These are phyloP conservation scores for Peromyscus californicus DNA, from an alignment of 2,113 vertebrate species.

Conservation along the genomic window DNA sequence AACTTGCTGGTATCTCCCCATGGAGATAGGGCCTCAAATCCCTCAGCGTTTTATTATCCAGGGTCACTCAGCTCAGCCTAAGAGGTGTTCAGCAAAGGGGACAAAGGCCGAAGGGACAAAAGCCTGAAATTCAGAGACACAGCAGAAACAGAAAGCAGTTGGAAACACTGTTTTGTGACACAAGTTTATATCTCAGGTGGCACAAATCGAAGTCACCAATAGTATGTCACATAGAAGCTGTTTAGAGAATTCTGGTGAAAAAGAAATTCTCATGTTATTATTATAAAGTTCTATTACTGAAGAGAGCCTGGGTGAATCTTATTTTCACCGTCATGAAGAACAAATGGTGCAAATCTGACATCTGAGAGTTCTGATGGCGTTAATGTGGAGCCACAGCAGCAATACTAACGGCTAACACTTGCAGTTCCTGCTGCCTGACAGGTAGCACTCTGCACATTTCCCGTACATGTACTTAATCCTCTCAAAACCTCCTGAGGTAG, in stretches of 20 bases:
- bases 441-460: rapidly evolving
- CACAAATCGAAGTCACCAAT: not conserved
- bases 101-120: not conserved
- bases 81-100: not conserved
- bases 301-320: not conserved
- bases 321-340: rapidly evolving
- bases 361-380: not conserved
- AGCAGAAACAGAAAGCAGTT: not conserved
- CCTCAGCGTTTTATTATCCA: not conserved
- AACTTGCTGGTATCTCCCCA: not conserved
- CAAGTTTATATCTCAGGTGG: not conserved
- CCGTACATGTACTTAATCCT: rapidly evolving
- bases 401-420: not conserved
- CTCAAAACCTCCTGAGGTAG: not conserved
- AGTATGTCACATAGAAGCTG: not conserved
- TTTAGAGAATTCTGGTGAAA: not conserved
- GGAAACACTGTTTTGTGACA: too few relatives aligned
- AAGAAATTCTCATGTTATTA: too few relatives aligned
- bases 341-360: not conserved
- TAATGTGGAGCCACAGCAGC: not conserved
- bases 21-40: not conserved
- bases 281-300: not conserved
- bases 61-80: not conserved
- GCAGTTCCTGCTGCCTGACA: rapidly evolving
- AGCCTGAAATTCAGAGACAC: not conserved